These are phyloP conservation scores for Aurelia coerulea DNA, from an alignment of 30 jellyfish, hydroid and myxozoan species.

Conservation along the genomic window DNA sequence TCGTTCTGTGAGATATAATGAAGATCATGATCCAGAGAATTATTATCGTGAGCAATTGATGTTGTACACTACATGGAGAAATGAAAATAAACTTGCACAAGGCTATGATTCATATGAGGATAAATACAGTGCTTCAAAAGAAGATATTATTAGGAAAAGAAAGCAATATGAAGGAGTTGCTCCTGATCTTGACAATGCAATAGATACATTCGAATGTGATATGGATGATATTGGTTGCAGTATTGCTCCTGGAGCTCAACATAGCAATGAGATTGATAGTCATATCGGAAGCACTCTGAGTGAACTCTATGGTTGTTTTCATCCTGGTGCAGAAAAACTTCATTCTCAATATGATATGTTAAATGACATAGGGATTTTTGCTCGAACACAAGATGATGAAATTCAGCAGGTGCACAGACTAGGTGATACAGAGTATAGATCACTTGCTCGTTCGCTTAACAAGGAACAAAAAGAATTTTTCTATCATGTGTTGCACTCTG, in stretches of 20 bases:
- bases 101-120: slow-evolving; percentile 13
- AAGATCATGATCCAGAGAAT: slow-evolving; percentile 5
- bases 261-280: neutral
- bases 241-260: slow-evolving; percentile 43
- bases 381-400: neutral
- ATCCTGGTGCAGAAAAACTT: slow-evolving; percentile 10
- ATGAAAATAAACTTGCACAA: slow-evolving; percentile 2
- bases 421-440: neutral
- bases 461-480: slow-evolving; percentile 21
- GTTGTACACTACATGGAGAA: slow-evolving; percentile 36
- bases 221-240: neutral
- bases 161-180: neutral
- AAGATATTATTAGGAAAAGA: neutral
- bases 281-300: neutral
- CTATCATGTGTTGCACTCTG: slow-evolving; percentile 11
- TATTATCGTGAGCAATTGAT: slow-evolving; percentile 27
- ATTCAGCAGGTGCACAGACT: neutral
- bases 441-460: neutral
- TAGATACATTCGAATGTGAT: neutral
- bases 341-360: slow-evolving; percentile 12
- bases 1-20: slow-evolving; percentile 4
- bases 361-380: slow-evolving; percentile 5
- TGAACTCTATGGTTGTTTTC: slow-evolving; percentile 8
- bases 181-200: neutral
- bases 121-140: neutral